Evolutionary conservation across 2,888 invertebrate species (phyloP).

Genomic region (Acanthococcus lagerstroemiae): DNA sequence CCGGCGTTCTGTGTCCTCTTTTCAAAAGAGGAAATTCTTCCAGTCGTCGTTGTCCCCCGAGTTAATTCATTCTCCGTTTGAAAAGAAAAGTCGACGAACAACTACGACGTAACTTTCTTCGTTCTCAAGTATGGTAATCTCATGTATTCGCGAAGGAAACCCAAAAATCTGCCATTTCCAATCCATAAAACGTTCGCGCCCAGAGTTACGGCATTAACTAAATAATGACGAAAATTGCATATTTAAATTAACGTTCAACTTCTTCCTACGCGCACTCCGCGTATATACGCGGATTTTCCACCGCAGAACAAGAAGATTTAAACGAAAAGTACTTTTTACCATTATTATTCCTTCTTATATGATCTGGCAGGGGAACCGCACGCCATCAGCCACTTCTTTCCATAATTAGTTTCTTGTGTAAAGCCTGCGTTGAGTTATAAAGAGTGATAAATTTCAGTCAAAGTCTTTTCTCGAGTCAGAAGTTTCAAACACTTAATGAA

Average conservation of each 20-base stretch:
- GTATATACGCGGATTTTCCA: too few species aligned
- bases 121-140: conserved; percentile 24
- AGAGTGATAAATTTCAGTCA: too few species aligned
- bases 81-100: conserved; percentile 6
- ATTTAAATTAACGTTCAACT: not conserved
- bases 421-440: too few species aligned
- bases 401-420: too few species aligned
- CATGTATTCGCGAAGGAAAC: conserved; percentile 8
- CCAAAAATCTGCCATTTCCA: conserved; percentile 20
- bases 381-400: too few species aligned
- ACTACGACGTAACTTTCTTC: conserved; percentile 24
- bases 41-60: not conserved
- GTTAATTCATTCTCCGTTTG: conserved; percentile 4
- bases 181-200: conserved; percentile 13
- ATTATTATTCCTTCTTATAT: too few species aligned
- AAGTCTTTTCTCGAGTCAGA: too few species aligned
- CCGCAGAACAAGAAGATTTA: too few species aligned
- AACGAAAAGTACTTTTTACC: too few species aligned
- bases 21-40: not conserved
- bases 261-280: not conserved
- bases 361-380: too few species aligned
- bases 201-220: not conserved
- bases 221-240: not conserved
- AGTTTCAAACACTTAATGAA: too few species aligned
- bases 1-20: not conserved